These are phyloP conservation scores for Lithobates pipiens DNA, from an alignment of 2,797 vertebrate species.

Conservation along the genomic window DNA sequence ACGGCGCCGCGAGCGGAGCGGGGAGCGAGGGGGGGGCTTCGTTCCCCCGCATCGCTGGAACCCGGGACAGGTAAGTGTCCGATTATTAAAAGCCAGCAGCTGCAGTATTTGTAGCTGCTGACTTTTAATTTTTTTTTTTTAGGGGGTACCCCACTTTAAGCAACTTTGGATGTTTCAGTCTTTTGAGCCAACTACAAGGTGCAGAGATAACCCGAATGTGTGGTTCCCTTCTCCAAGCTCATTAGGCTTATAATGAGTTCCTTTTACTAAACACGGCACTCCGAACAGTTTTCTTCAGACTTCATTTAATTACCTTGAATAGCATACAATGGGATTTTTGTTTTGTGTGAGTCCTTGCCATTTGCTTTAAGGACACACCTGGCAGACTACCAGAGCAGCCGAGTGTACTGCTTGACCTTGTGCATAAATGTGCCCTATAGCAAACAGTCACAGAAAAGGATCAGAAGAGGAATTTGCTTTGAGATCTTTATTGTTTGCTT, in stretches of 20 bases:
- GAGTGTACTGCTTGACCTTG: conserved; percentile 21
- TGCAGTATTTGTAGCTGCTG: too few species aligned
- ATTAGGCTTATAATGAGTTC: not conserved
- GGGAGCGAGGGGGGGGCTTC: too few species aligned
- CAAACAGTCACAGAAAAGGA: not conserved
- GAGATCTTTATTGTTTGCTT: not conserved
- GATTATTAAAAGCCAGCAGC: too few species aligned
- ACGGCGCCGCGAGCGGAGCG: too few species aligned
- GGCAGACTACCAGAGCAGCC: conserved; percentile 3
- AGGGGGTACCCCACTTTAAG: too few species aligned
- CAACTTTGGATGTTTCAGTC: too few species aligned
- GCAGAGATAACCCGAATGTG: too few species aligned
- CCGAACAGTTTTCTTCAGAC: not conserved
- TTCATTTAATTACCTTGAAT: not conserved
- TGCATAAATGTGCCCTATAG: not conserved
- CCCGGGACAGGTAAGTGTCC: too few species aligned
- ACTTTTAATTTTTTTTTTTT: too few species aligned
- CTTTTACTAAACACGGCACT: not conserved
- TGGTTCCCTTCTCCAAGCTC: not conserved
- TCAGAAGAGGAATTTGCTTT: not conserved
- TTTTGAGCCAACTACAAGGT: too few species aligned
- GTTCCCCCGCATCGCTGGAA: too few species aligned
- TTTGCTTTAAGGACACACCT: conserved; percentile 35
- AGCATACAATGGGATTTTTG: conserved; percentile 32
- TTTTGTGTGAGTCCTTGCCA: not conserved